These are phyloP conservation scores for Paralichthys olivaceus DNA, from an alignment of 2,113 vertebrate genomes.

Conservation along the genomic window DNA sequence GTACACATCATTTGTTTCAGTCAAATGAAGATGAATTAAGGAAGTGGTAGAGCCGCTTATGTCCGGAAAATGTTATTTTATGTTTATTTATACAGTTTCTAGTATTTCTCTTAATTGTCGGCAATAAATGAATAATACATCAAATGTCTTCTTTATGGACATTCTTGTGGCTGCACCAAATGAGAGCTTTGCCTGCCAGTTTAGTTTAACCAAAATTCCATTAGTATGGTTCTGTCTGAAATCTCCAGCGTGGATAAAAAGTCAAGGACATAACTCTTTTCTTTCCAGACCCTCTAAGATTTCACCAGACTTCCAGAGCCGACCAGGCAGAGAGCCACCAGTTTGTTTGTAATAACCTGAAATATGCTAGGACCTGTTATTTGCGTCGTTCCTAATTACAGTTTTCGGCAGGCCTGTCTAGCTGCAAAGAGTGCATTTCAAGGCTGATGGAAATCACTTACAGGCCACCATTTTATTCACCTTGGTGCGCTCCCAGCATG, in stretches of 20 bases:
- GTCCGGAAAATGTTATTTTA: constrained; percentile 37
- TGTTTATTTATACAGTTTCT: constrained; percentile 54
- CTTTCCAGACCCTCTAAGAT: constrained; percentile 68
- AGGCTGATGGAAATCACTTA: constrained; percentile 62
- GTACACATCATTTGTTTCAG: neutral
- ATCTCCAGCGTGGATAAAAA: constrained; percentile 43
- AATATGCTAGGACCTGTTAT: constrained; percentile 73
- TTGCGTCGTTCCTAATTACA: constrained; percentile 74
- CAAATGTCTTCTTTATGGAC: constrained; percentile 66
- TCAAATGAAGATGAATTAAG: constrained; percentile 22
- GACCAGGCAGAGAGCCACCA: constrained; percentile 43
- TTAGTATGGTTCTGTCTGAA: constrained; percentile 50
- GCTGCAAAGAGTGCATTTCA: constrained; percentile 59
- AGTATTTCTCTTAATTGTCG: constrained; percentile 63
- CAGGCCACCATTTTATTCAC: constrained; percentile 49
- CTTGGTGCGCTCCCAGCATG: constrained; percentile 38
- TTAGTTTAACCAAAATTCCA: constrained; percentile 56
- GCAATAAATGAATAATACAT: constrained; percentile 61
- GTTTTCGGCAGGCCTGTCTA: constrained; percentile 47
- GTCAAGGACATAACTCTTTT: constrained; percentile 65
- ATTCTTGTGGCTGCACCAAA: constrained; percentile 70
- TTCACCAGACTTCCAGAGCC: constrained; percentile 56
- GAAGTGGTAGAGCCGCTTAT: constrained; percentile 20
- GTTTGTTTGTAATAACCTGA: constrained; percentile 76
- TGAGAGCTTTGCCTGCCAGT: constrained; percentile 73